These are phyloP conservation scores for Trichonephila clavata DNA, from an alignment of 1,140 invertebrate species.

Conservation along the genomic window DNA sequence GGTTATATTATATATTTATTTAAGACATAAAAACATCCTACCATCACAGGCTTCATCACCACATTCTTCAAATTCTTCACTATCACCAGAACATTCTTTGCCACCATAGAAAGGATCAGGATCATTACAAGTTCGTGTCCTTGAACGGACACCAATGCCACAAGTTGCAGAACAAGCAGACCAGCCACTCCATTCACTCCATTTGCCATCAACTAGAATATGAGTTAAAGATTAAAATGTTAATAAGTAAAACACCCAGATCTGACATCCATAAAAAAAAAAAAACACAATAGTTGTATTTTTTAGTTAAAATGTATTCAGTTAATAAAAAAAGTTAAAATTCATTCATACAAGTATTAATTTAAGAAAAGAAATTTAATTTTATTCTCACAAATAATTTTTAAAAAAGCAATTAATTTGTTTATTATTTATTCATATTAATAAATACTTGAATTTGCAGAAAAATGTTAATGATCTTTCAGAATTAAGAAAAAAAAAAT, in stretches of 20 bases:
- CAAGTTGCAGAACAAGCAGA: constrained; percentile 80
- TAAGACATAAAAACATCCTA: background rate
- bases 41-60: constrained; percentile 73
- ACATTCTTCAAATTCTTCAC: constrained; percentile 80
- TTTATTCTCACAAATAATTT: too few species aligned
- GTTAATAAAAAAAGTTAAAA: too few species aligned
- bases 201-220: constrained; percentile 73
- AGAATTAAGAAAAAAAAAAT: too few species aligned
- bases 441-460: too few species aligned
- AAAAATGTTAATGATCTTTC: too few species aligned
- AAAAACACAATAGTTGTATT: background rate
- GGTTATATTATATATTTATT: too few species aligned
- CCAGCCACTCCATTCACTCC: constrained; percentile 81
- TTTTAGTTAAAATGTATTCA: background rate
- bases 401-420: too few species aligned
- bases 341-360: too few species aligned
- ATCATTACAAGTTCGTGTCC: constrained; percentile 83
- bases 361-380: too few species aligned
- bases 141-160: constrained; percentile 79
- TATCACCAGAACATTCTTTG: constrained; percentile 80
- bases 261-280: background rate
- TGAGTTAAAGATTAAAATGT: background rate
- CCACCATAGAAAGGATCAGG: constrained; percentile 78
- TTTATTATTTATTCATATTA: too few species aligned
- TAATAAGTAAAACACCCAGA: background rate